A percentile compares a stretch with the other conserved stretches of the same genome.
phyloP scores from a whole-genome alignment of 2,113 vertebrate species.

The Canis aureus region DNA sequence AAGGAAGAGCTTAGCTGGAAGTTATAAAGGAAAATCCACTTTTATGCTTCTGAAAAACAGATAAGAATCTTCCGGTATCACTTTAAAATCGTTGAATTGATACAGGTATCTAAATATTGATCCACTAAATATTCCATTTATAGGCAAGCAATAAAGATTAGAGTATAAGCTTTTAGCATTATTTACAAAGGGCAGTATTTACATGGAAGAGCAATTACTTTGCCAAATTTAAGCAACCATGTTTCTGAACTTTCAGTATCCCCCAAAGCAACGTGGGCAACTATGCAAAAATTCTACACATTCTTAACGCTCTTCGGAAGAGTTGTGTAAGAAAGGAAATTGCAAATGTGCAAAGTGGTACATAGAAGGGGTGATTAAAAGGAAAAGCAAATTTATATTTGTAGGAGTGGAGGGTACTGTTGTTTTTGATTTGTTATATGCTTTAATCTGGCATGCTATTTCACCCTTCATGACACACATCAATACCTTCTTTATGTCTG shows the following conservation, averaged over 20 bases:
- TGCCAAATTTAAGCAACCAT: slow-evolving; percentile 35
- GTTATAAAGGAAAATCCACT: slow-evolving; percentile 14
- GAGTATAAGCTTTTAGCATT: slow-evolving; percentile 24
- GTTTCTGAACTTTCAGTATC: slow-evolving; percentile 34
- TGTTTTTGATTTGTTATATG: slow-evolving; percentile 90
- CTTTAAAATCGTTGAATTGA: slow-evolving; percentile 36
- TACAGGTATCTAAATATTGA: slow-evolving; percentile 40
- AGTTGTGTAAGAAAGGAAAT: slow-evolving; percentile 48
- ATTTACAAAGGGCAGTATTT: slow-evolving; percentile 57
- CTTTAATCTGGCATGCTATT: slow-evolving; percentile 90
- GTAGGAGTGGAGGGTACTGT: slow-evolving; percentile 81
- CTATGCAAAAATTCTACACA: slow-evolving; percentile 61
- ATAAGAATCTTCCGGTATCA: background rate
- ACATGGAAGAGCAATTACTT: slow-evolving; percentile 48
- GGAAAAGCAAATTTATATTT: slow-evolving; percentile 88
- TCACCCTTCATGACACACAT: slow-evolving; percentile 92
- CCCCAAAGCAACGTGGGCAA: slow-evolving; percentile 52
- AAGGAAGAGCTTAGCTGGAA: background rate
- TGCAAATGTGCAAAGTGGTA: slow-evolving; percentile 70
- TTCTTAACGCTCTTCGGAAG: slow-evolving; percentile 51
- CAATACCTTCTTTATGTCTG: slow-evolving; percentile 92
- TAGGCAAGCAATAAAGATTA: background rate
- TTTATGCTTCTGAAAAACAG: slow-evolving; percentile 34
- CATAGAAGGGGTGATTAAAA: slow-evolving; percentile 87
- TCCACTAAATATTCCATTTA: slow-evolving; percentile 13